These are phyloP conservation scores for Pollimyrus isidori DNA, from an alignment of 2,113 vertebrate genomes.

Conservation along the genomic window DNA sequence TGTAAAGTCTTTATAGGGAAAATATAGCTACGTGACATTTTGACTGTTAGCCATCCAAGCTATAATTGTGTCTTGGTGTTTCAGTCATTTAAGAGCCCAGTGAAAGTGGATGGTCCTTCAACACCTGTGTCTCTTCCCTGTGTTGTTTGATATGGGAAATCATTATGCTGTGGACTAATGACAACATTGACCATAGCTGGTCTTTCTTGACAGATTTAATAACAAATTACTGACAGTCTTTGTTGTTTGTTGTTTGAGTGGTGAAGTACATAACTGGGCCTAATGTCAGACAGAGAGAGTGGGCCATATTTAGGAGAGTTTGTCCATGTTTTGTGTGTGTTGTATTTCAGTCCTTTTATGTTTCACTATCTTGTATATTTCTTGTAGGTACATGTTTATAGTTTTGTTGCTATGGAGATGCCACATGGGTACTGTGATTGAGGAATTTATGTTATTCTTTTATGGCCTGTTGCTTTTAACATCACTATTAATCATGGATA, in stretches of 20 bases:
- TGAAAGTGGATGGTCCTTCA: conserved; percentile 23
- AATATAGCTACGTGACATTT: not conserved
- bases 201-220: conserved; percentile 11
- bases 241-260: conserved; percentile 42
- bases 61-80: conserved; percentile 31
- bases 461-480: not conserved
- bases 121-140: conserved; percentile 35
- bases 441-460: not conserved
- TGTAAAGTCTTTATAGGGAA: not conserved
- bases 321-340: conserved; percentile 30
- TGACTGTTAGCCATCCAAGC: conserved; percentile 42
- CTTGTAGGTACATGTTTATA: conserved; percentile 41
- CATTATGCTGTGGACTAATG: conserved; percentile 58
- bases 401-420: conserved; percentile 31
- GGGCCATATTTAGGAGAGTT: conserved; percentile 39
- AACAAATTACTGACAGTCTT: conserved; percentile 37
- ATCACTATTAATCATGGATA: not conserved
- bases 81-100: conserved; percentile 20
- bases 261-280: conserved; percentile 34
- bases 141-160: conserved; percentile 60
- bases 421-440: not conserved
- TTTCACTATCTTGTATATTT: conserved; percentile 13
- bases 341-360: conserved; percentile 40
- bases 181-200: conserved; percentile 59
- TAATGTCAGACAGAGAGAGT: conserved; percentile 26